Evolutionary conservation across 1,140 invertebrate genomes (phyloP).

Genomic region (Oncopeltus fasciatus): DNA sequence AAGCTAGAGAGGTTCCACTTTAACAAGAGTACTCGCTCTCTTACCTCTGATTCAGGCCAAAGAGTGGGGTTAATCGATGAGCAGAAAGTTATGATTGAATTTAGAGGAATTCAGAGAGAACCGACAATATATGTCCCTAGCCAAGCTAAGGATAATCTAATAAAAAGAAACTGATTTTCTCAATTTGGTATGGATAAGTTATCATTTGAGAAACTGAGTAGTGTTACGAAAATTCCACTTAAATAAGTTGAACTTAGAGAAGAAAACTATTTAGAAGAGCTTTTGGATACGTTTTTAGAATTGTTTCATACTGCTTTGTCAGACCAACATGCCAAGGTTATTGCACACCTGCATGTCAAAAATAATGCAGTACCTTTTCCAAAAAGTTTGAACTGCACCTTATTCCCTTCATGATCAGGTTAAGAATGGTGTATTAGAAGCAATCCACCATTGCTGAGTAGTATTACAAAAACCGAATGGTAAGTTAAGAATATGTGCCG

Average conservation of each 20-base stretch:
- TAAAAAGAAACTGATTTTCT: not conserved
- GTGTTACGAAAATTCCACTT: not conserved
- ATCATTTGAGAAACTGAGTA: not conserved
- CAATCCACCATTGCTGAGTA: not conserved
- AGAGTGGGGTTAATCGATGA: not conserved
- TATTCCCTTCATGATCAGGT: not conserved
- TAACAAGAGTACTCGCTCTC: not conserved
- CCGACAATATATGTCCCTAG: not conserved
- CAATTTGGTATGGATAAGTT: not conserved
- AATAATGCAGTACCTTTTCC: not conserved
- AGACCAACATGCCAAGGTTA: not conserved
- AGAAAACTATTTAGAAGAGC: not conserved
- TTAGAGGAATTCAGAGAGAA: not conserved
- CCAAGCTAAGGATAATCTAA: not conserved
- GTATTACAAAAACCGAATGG: not conserved
- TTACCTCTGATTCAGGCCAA: not conserved
- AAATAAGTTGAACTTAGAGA: not conserved
- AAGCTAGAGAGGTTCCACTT: not conserved
- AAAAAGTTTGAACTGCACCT: not conserved
- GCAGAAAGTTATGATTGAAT: not conserved
- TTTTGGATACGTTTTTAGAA: not conserved
- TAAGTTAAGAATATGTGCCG: not conserved
- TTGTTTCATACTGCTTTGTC: not conserved
- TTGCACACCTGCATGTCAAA: not conserved
- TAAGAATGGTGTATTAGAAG: not conserved